A percentile compares a stretch with the other conserved stretches of the same genome.
phyloP scores from a whole-genome alignment of 2,888 invertebrate species.

The Drosophila kokeensis region DNA sequence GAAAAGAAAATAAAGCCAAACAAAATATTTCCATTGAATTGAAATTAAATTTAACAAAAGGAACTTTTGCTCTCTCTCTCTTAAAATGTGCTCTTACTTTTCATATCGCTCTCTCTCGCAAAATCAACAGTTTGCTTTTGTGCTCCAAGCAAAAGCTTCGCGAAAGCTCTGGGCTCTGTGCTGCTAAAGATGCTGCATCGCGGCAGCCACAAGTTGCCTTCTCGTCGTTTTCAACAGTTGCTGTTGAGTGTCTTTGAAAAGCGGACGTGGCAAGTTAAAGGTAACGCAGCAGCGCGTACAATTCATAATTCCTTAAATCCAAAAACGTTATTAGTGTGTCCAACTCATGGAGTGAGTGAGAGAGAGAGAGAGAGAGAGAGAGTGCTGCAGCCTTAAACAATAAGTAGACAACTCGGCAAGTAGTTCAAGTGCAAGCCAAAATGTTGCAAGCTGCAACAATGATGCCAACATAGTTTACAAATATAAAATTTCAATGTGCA shows the following conservation, averaged over 20 bases:
- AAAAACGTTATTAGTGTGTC: slow-evolving; percentile 64
- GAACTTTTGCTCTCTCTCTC: slow-evolving; percentile 20
- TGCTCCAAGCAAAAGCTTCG: slow-evolving; percentile 39
- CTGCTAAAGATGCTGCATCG: slow-evolving; percentile 38
- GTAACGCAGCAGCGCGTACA: slow-evolving; percentile 60
- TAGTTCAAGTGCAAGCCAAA: slow-evolving; percentile 69
- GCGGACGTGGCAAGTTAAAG: slow-evolving; percentile 75
- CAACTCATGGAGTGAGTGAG: neutral
- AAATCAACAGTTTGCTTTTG: slow-evolving; percentile 73
- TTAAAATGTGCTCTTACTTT: slow-evolving; percentile 16
- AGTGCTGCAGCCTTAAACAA: slow-evolving; percentile 8
- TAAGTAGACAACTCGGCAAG: slow-evolving; percentile 34
- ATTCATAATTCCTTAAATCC: slow-evolving; percentile 19
- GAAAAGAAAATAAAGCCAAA: neutral
- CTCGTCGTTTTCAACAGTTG: slow-evolving; percentile 80
- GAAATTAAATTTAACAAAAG: slow-evolving; percentile 2
- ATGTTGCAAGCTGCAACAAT: slow-evolving; percentile 65
- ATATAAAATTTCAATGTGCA: neutral
- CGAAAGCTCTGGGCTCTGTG: slow-evolving; percentile 40
- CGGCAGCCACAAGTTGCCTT: slow-evolving; percentile 79
- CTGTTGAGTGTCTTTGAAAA: slow-evolving; percentile 79
- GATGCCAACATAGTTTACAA: slow-evolving; percentile 44
- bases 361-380: slow-evolving; percentile 7
- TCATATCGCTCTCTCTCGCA: slow-evolving; percentile 7
- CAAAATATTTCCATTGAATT: neutral